Percentiles rank a stretch among this genome's conserved stretches.
phyloP scores from a whole-genome alignment of 2,797 vertebrate species.

The Sebastes alutus region DNA sequence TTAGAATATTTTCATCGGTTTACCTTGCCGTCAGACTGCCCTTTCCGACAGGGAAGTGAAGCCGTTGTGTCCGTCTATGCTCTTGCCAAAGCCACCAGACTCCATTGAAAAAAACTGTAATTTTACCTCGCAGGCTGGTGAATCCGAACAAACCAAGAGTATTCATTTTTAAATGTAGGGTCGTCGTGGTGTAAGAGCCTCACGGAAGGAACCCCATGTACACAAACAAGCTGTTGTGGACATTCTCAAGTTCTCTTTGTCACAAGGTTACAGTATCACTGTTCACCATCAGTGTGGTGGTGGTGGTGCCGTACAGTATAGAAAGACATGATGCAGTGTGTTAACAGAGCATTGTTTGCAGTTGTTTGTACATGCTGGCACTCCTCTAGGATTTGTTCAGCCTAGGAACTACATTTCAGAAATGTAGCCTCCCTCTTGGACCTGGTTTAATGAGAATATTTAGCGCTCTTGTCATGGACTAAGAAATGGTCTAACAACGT shows the following conservation, averaged over 20 bases:
- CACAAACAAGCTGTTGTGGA: constrained; percentile 24
- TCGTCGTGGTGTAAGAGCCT: background rate
- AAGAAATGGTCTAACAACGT: background rate
- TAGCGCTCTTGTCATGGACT: background rate
- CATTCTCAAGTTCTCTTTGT: constrained; percentile 41
- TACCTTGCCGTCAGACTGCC: too few species aligned
- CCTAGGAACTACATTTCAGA: background rate
- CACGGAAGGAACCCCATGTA: background rate
- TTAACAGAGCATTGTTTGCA: background rate
- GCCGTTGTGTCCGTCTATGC: too few species aligned
- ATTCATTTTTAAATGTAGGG: background rate
- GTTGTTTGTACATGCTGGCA: background rate
- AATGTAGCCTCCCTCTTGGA: background rate
- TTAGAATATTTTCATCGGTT: too few species aligned
- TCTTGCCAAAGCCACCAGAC: background rate
- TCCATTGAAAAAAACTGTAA: background rate
- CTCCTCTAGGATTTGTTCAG: background rate
- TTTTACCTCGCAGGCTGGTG: background rate
- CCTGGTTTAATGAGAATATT: background rate
- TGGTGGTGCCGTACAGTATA: background rate
- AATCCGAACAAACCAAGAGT: background rate
- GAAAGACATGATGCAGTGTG: background rate
- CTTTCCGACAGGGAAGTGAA: too few species aligned
- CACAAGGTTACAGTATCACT: constrained; percentile 24
- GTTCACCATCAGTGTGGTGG: background rate